A percentile compares a stretch with the other conserved stretches of the same genome.
Evolutionary conservation across 2,113 vertebrate species (phyloP).

Genomic region (Macroglossus sobrinus): DNA sequence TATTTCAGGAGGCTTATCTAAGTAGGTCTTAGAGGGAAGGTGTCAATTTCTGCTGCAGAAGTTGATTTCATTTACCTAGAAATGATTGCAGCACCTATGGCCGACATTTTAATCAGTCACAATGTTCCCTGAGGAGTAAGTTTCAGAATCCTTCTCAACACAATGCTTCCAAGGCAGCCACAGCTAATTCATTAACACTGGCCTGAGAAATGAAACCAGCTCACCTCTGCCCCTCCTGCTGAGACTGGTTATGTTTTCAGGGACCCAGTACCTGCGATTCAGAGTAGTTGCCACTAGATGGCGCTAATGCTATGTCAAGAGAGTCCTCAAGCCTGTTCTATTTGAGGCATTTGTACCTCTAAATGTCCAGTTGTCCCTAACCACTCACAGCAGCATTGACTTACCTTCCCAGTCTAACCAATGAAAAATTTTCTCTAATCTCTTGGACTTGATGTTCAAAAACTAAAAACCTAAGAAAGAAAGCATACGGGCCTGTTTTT

Average conservation of each 20-base stretch:
- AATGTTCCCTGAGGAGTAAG: neutral
- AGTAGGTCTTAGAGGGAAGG: neutral
- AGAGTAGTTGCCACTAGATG: constrained; percentile 14
- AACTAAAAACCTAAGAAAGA: neutral
- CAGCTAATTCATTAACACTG: neutral
- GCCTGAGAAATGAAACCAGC: neutral
- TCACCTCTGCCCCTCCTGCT: neutral
- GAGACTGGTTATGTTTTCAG: neutral
- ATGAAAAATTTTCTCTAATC: neutral
- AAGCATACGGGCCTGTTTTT: neutral
- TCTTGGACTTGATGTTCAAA: neutral
- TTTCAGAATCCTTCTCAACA: neutral
- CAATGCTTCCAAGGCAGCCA: neutral
- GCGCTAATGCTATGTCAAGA: neutral
- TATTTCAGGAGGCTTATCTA: neutral
- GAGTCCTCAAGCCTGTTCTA: neutral
- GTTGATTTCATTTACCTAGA: neutral
- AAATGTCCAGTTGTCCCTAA: neutral
- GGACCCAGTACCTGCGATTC: constrained; percentile 28
- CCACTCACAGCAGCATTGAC: neutral
- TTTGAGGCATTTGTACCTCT: neutral
- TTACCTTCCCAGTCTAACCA: neutral
- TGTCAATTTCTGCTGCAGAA: neutral
- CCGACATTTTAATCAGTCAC: neutral
- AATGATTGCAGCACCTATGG: neutral